These are phyloP conservation scores for Nilaparvata lugens DNA, from an alignment of 1,140 invertebrate species.

Conservation along the genomic window DNA sequence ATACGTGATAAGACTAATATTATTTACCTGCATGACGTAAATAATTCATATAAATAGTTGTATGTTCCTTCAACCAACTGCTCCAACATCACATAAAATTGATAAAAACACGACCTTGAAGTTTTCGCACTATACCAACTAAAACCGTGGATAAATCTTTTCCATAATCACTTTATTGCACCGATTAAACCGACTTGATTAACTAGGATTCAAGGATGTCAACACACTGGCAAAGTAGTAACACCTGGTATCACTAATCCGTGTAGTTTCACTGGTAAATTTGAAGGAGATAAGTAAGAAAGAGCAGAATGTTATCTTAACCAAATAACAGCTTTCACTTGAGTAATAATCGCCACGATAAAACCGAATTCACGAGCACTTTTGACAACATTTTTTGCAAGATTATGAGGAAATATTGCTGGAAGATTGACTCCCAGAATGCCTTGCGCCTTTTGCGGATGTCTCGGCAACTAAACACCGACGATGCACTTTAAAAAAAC, in stretches of 20 bases:
- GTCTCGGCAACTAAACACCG: conserved; percentile 22
- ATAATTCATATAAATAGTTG: conserved; percentile 23
- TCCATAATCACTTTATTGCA: background rate
- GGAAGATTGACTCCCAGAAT: conserved; percentile 21
- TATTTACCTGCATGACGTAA: conserved; percentile 25
- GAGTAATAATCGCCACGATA: no score
- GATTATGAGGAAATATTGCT: conserved; percentile 26
- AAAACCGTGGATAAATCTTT: background rate
- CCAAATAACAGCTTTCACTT: no score
- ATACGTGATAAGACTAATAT: background rate
- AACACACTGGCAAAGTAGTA: conserved; percentile 15
- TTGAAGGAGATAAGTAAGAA: no score
- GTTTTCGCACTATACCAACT: background rate
- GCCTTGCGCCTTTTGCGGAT: conserved; percentile 27
- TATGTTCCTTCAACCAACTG: background rate
- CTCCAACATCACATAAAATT: conserved; percentile 23
- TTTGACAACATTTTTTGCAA: conserved; percentile 21
- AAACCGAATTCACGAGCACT: background rate
- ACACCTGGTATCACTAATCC: conserved; percentile 9
- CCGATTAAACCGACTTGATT: background rate
- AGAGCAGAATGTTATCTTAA: no score
- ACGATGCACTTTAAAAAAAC: conserved; percentile 26
- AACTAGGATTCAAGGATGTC: conserved; percentile 5
- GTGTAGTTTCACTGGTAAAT: conserved; percentile 8
- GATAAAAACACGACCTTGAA: background rate